phyloP scores from a whole-genome alignment of 2,797 vertebrate genomes.

The Sciaenops ocellatus region DNA sequence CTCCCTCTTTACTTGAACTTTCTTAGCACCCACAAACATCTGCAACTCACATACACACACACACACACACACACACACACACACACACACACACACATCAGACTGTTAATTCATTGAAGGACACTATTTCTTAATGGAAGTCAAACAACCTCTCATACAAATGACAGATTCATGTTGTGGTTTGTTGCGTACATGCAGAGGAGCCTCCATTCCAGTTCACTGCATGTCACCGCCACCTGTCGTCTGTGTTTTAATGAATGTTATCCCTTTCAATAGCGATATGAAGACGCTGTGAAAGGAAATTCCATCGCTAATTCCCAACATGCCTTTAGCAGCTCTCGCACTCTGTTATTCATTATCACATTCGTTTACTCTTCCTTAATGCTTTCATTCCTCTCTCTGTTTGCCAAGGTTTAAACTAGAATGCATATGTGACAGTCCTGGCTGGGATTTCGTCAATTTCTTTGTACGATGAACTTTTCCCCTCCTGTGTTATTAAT shows the following conservation, averaged over 20 bases:
- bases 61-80: slow-evolving; percentile 21
- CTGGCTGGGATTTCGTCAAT: slow-evolving; percentile 68
- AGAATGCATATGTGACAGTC: slow-evolving; percentile 68
- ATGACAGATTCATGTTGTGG: slow-evolving; percentile 34
- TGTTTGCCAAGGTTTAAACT: slow-evolving; percentile 73
- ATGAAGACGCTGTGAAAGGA: slow-evolving; percentile 70
- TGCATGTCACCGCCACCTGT: slow-evolving; percentile 70
- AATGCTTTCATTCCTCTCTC: slow-evolving; percentile 74
- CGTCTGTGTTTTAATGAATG: slow-evolving; percentile 77
- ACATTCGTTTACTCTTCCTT: slow-evolving; percentile 56
- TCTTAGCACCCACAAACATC: slow-evolving; percentile 53
- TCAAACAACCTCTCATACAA: slow-evolving; percentile 55
- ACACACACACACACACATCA: slow-evolving; percentile 38
- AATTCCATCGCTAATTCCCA: slow-evolving; percentile 66
- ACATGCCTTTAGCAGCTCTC: slow-evolving; percentile 68
- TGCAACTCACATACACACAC: slow-evolving; percentile 32
- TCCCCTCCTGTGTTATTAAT: slow-evolving; percentile 60
- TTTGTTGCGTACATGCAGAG: slow-evolving; percentile 50
- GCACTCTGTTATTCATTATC: slow-evolving; percentile 56
- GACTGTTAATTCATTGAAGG: slow-evolving; percentile 46
- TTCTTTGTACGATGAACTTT: slow-evolving; percentile 63
- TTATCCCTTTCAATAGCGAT: slow-evolving; percentile 77
- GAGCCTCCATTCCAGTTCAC: slow-evolving; percentile 61
- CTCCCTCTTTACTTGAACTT: slow-evolving; percentile 46
- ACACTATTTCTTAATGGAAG: slow-evolving; percentile 56